A percentile compares a stretch with the other conserved stretches of the same genome.
phyloP scores from a whole-genome alignment of 2,797 vertebrate genomes.

The Graptemys geographica region DNA sequence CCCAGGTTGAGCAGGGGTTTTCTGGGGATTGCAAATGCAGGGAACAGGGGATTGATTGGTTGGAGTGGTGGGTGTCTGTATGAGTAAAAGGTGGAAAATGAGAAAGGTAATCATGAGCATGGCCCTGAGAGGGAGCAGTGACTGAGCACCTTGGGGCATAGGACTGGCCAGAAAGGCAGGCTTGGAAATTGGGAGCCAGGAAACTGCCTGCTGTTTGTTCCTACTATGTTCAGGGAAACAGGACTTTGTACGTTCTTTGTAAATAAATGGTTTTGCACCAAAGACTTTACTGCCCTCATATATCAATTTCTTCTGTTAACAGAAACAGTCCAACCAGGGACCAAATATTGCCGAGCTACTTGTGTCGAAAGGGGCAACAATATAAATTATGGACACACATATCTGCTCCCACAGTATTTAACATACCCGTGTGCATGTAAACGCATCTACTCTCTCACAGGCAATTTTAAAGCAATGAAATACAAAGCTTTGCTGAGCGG shows the following conservation, averaged over 20 bases:
- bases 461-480: rapidly evolving
- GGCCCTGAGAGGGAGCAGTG: neutral
- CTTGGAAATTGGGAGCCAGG: rapidly evolving
- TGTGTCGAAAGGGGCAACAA: neutral
- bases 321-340: neutral
- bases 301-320: neutral
- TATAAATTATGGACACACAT: rapidly evolving
- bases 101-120: neutral
- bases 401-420: rapidly evolving
- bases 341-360: neutral
- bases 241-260: neutral
- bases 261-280: neutral
- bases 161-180: neutral
- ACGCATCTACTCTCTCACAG: rapidly evolving
- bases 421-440: neutral
- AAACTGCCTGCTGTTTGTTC: rapidly evolving
- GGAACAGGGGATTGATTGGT: neutral
- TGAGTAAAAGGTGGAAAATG: neutral
- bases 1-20: neutral
- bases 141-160: neutral
- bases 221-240: neutral
- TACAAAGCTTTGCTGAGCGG: neutral
- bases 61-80: neutral
- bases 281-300: neutral
- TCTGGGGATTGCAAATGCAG: neutral